These are phyloP conservation scores for Spodoptera picta DNA, from an alignment of 2,888 invertebrate species.

Conservation along the genomic window DNA sequence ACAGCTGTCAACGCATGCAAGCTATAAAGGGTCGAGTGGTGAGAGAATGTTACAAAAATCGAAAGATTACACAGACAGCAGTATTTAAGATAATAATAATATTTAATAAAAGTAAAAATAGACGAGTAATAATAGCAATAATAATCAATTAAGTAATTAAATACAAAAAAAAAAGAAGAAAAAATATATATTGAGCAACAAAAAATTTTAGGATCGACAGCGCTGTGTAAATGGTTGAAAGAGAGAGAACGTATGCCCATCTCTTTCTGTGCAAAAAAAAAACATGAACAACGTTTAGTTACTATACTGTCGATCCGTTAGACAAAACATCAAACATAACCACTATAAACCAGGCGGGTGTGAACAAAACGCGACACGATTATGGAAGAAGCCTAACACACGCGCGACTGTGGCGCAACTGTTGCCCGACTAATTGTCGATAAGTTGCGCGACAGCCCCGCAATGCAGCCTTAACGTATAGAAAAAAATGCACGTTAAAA, in stretches of 20 bases:
- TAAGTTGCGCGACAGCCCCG: background rate
- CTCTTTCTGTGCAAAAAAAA: slow-evolving; percentile 3
- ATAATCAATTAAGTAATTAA: no score
- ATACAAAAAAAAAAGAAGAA: slow-evolving; percentile 29
- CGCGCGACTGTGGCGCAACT: slow-evolving; percentile 39
- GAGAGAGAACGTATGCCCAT: slow-evolving; percentile 9
- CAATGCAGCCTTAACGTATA: slow-evolving; percentile 42
- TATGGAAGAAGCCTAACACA: slow-evolving; percentile 44
- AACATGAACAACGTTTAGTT: background rate
- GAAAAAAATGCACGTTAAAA: slow-evolving; percentile 58
- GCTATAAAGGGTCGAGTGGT: slow-evolving; percentile 34
- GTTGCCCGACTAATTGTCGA: background rate
- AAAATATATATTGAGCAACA: slow-evolving; percentile 59
- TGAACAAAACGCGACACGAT: slow-evolving; percentile 40
- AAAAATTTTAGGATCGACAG: slow-evolving; percentile 38
- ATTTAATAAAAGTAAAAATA: slow-evolving; percentile 20
- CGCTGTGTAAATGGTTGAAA: background rate
- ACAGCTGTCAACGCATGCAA: slow-evolving; percentile 51
- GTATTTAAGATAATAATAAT: slow-evolving; percentile 1
- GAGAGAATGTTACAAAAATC: slow-evolving; percentile 34
- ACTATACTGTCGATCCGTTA: slow-evolving; percentile 26
- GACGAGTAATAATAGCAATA: slow-evolving; percentile 18
- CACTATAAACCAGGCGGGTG: slow-evolving; percentile 35
- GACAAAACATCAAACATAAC: slow-evolving; percentile 52
- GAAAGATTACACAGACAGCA: slow-evolving; percentile 42